Percentiles rank a stretch among this genome's conserved stretches.
Evolutionary conservation across 1,140 invertebrate species (phyloP).

Genomic region (Drosophila tropicalis): DNA sequence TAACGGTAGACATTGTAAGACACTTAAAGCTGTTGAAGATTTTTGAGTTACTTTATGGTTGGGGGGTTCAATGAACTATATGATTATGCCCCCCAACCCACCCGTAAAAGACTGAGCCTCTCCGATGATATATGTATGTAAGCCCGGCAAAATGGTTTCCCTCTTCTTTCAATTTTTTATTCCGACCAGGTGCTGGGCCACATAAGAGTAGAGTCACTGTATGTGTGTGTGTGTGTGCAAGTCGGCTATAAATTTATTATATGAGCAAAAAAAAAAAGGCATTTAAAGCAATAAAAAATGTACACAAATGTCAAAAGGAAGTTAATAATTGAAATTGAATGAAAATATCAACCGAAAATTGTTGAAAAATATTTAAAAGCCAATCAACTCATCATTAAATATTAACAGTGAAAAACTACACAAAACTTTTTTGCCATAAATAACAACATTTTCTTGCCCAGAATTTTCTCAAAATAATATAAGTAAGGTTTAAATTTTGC

Average conservation of each 20-base stretch:
- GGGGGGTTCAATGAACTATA: slow-evolving; percentile 78
- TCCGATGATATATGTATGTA: slow-evolving; percentile 68
- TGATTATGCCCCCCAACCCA: slow-evolving; percentile 49
- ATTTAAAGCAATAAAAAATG: slow-evolving; percentile 59
- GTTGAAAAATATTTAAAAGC: background rate
- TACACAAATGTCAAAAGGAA: slow-evolving; percentile 34
- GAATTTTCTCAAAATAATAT: no score
- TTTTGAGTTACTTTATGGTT: slow-evolving; percentile 67
- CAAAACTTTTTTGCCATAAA: no score
- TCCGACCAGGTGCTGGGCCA: slow-evolving; percentile 7
- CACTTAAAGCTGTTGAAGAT: slow-evolving; percentile 77
- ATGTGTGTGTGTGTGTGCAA: slow-evolving; percentile 6
- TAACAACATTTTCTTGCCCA: no score
- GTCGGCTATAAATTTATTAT: slow-evolving; percentile 59
- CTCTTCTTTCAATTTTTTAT: slow-evolving; percentile 4
- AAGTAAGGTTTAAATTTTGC: no score
- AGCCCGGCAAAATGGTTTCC: slow-evolving; percentile 19
- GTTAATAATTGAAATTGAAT: slow-evolving; percentile 9
- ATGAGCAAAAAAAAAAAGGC: slow-evolving; percentile 48
- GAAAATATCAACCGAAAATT: slow-evolving; percentile 2
- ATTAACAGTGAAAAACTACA: no score
- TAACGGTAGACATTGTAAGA: slow-evolving; percentile 79
- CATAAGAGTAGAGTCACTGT: slow-evolving; percentile 22
- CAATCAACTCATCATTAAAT: background rate
- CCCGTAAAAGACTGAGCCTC: background rate